A percentile compares a stretch with the other conserved stretches of the same genome.
Conservation (phyloP, 2,797 vertebrate species). For the Hippocampus kuda region DNA sequence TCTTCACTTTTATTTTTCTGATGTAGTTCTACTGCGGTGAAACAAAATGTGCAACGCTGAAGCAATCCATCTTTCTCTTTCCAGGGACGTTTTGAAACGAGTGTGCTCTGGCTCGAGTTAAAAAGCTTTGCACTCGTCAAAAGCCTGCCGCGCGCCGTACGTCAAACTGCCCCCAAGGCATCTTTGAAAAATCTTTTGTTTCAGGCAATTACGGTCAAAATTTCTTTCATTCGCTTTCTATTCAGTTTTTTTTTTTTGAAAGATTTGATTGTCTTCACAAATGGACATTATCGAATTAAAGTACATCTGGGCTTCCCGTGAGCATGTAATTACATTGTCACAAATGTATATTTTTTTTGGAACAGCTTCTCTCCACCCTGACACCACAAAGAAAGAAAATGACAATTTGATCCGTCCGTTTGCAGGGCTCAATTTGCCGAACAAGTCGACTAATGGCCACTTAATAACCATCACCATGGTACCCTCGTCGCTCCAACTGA, state of each 20-base stretch:
- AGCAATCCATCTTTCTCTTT: background rate
- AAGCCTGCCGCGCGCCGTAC: background rate
- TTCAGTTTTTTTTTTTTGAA: background rate
- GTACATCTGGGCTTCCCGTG: background rate
- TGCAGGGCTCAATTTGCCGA: slow-evolving; percentile 21
- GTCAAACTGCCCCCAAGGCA: background rate
- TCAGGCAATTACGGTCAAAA: slow-evolving; percentile 3
- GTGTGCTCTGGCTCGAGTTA: background rate
- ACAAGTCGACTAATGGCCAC: slow-evolving; percentile 38
- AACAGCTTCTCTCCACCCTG: background rate
- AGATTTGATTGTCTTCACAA: background rate
- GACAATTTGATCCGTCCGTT: background rate
- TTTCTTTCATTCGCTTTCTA: background rate
- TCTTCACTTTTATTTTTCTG: too few species aligned
- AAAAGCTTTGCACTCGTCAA: slow-evolving; percentile 2
- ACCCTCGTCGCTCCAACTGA: slow-evolving; percentile 33
- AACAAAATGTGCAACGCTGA: background rate
- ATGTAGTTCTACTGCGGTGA: background rate
- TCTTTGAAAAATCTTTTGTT: background rate
- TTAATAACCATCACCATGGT: slow-evolving; percentile 42
- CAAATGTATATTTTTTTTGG: background rate
- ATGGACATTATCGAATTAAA: background rate
- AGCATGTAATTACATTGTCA: background rate
- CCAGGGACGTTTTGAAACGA: background rate
- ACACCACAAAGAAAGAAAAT: slow-evolving; percentile 4